phyloP scores from a whole-genome alignment of 2,113 vertebrate genomes.

The Burhinus bistriatus region DNA sequence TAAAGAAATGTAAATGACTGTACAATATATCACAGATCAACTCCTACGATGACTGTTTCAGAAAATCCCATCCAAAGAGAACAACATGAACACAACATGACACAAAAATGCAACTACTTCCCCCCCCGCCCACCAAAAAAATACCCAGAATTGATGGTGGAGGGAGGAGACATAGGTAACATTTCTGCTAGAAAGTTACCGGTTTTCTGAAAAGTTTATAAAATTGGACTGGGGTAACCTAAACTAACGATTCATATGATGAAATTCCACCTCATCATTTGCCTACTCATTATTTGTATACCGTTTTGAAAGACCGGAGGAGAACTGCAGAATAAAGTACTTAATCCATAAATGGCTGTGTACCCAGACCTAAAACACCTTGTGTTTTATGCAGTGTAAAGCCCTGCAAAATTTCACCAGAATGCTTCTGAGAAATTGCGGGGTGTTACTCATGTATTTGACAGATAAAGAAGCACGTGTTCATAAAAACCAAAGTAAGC shows the following conservation, averaged over 20 bases:
- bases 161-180: not conserved
- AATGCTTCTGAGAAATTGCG: not conserved
- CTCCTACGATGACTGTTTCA: not conserved
- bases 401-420: not conserved
- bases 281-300: not conserved
- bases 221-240: not conserved
- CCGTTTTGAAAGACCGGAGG: not conserved
- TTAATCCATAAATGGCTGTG: not conserved
- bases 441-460: not conserved
- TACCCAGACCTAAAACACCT: not conserved
- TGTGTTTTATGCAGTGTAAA: not conserved
- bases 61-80: not conserved
- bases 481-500: not conserved
- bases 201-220: not conserved
- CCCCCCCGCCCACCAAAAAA: not conserved
- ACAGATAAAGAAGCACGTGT: not conserved
- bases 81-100: fast-evolving
- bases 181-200: not conserved
- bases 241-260: not conserved
- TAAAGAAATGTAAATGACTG: not conserved
- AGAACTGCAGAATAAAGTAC: not conserved
- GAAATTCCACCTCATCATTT: not conserved
- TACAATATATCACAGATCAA: not conserved
- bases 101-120: not conserved
- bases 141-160: not conserved